Conservation (phyloP, 2,888 invertebrate species). For the Synergus laeviventris region DNA sequence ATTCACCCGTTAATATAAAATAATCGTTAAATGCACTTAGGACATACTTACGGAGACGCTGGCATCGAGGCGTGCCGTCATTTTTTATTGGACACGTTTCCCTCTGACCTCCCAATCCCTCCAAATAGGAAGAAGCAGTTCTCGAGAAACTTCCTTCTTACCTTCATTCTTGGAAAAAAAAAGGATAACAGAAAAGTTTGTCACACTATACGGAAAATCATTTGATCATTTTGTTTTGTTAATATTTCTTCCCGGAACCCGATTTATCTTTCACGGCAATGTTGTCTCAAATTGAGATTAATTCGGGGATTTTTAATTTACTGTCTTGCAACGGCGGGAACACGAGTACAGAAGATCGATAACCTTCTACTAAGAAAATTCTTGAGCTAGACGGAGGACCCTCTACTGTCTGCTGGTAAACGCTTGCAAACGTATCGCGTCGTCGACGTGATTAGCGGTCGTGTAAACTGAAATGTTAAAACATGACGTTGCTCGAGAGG, state of each 20-base stretch:
- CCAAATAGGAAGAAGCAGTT: constrained; percentile 4
- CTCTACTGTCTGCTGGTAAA: constrained; percentile 44
- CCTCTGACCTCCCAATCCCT: constrained; percentile 53
- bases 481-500: constrained; percentile 65
- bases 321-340: constrained; percentile 15
- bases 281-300: constrained; percentile 29
- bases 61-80: constrained; percentile 62
- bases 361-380: constrained; percentile 57
- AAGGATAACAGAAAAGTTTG: neutral
- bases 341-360: constrained; percentile 52
- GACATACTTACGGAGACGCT: constrained; percentile 67
- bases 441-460: constrained; percentile 72
- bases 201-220: no score
- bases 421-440: constrained; percentile 55
- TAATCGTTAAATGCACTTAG: constrained; percentile 74
- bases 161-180: constrained; percentile 36
- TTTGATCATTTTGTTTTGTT: no score
- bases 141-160: constrained; percentile 7
- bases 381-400: constrained; percentile 50
- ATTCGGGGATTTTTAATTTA: constrained; percentile 18
- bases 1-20: constrained; percentile 72
- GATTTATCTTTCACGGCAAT: constrained; percentile 14
- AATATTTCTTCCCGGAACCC: constrained; percentile 29
- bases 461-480: constrained; percentile 75
- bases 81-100: constrained; percentile 68